phyloP scores from a whole-genome alignment of 2,113 vertebrate genomes.

The Ciconia maguari region DNA sequence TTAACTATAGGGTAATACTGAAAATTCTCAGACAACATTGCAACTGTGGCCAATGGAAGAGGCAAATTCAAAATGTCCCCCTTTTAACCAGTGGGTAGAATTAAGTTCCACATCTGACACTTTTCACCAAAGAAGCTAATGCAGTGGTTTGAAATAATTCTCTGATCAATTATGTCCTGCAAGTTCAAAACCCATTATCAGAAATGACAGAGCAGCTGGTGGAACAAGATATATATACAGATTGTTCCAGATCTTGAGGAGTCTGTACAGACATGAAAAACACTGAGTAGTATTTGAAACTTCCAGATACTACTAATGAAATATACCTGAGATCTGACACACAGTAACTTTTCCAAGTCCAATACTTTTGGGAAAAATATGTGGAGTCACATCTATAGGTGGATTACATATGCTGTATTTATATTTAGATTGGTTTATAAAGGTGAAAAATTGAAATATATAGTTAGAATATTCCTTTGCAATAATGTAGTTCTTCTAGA shows the following conservation, averaged over 20 bases:
- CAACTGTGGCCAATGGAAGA: background rate
- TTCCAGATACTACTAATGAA: background rate
- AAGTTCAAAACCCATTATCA: background rate
- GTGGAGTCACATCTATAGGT: background rate
- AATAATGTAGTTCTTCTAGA: background rate
- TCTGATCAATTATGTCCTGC: background rate
- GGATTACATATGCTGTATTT: background rate
- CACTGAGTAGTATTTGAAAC: background rate
- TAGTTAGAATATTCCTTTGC: background rate
- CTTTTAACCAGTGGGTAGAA: background rate
- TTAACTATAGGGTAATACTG: background rate
- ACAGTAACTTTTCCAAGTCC: background rate
- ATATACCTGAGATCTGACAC: background rate
- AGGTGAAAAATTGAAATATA: background rate
- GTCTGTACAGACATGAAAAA: background rate
- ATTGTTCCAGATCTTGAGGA: background rate
- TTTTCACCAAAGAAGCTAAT: background rate
- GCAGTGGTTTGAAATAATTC: background rate
- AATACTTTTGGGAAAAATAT: background rate
- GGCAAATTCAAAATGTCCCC: background rate
- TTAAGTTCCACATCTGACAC: background rate
- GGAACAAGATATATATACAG: background rate
- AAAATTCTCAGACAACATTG: background rate
- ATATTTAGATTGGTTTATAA: background rate
- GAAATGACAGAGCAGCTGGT: background rate